phyloP scores from a whole-genome alignment of 2,797 vertebrate species.

The Clamator glandarius region DNA sequence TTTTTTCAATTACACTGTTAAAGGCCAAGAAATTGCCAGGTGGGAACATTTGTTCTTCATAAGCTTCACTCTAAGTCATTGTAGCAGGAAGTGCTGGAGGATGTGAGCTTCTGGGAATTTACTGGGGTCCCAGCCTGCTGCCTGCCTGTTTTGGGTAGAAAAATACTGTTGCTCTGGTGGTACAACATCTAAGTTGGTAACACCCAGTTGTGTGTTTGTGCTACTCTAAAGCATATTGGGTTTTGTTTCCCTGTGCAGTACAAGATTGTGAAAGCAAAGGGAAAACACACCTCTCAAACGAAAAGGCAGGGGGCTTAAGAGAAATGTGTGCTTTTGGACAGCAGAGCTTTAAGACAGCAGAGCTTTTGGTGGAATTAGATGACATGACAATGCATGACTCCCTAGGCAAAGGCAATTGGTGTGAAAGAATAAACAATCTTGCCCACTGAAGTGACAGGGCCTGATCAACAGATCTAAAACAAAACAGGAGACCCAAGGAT shows the following conservation, averaged over 20 bases:
- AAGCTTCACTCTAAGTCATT: not conserved
- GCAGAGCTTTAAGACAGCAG: not conserved
- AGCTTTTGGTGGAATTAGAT: not conserved
- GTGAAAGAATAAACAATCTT: not conserved
- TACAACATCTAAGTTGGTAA: not conserved
- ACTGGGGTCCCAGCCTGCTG: accelerated
- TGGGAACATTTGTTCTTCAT: not conserved
- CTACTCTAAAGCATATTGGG: accelerated
- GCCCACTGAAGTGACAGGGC: not conserved
- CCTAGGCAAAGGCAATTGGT: not conserved
- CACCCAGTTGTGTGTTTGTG: not conserved
- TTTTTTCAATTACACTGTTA: not conserved
- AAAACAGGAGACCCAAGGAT: no score
- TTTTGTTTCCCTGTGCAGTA: not conserved
- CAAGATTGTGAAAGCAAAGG: not conserved
- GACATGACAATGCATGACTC: not conserved
- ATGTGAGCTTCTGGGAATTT: not conserved
- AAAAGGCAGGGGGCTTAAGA: not conserved
- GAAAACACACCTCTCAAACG: not conserved
- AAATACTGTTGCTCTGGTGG: not conserved
- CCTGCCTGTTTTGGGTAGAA: not conserved
- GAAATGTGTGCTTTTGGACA: not conserved
- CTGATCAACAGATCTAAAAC: no score
- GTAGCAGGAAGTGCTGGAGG: not conserved
- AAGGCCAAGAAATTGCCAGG: not conserved